phyloP scores from a whole-genome alignment of 1,140 invertebrate species.

The Telenomus remus region DNA sequence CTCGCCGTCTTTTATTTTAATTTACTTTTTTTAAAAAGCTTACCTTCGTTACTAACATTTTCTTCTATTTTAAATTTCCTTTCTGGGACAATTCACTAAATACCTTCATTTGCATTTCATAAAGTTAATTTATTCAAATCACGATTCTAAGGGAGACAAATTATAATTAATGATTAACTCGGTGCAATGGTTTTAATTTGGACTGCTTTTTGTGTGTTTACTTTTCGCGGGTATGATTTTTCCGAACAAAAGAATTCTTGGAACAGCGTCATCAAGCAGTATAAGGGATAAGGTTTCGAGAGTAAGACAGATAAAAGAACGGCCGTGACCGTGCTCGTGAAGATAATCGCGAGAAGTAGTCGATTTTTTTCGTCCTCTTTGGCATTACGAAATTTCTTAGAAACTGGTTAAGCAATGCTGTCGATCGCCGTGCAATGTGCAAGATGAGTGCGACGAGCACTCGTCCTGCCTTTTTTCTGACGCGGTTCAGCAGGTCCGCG shows the following conservation, averaged over 20 bases:
- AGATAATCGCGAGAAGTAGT: slow-evolving; percentile 48
- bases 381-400: slow-evolving; percentile 50
- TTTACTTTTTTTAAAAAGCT: neutral
- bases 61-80: too few species aligned
- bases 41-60: too few species aligned
- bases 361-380: slow-evolving; percentile 54
- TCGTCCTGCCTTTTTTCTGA: too few species aligned
- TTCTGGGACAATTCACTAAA: too few species aligned
- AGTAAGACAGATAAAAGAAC: slow-evolving; percentile 22
- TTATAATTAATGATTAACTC: too few species aligned
- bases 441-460: slow-evolving; percentile 25
- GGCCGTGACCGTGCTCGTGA: slow-evolving; percentile 46
- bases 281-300: slow-evolving; percentile 57
- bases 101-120: too few species aligned
- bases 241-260: slow-evolving; percentile 49
- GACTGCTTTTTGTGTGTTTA: slow-evolving; percentile 9
- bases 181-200: too few species aligned
- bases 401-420: slow-evolving; percentile 53
- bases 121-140: too few species aligned
- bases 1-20: neutral
- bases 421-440: slow-evolving; percentile 28
- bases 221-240: slow-evolving; percentile 47
- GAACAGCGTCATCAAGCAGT: slow-evolving; percentile 38
- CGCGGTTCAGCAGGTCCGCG: slow-evolving; percentile 35
- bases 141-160: too few species aligned